Evolutionary conservation across 1,140 invertebrate species (phyloP).

Genomic region (Sarcophaga peregrina): DNA sequence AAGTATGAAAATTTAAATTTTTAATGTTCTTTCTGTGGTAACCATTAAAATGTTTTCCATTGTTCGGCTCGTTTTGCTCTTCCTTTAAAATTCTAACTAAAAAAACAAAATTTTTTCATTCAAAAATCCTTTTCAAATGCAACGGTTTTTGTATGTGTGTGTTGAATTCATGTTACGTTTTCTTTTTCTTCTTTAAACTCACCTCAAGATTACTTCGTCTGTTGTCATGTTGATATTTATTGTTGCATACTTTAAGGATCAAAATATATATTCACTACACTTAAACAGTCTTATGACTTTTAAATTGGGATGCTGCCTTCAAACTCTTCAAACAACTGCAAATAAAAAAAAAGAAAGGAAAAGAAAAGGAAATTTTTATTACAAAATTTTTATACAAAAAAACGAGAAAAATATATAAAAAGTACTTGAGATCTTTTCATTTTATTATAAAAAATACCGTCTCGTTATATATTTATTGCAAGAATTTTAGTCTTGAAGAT

Average conservation of each 20-base stretch:
- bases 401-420: not conserved
- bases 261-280: not conserved
- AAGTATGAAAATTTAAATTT: too few relatives aligned
- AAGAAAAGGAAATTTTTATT: not conserved
- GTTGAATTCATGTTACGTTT: not conserved
- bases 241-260: conserved; percentile 41
- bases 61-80: too few relatives aligned
- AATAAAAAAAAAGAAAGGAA: not conserved
- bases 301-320: not conserved
- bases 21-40: too few relatives aligned
- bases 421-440: too few relatives aligned
- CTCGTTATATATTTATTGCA: too few relatives aligned
- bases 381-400: not conserved
- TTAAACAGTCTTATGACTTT: not conserved
- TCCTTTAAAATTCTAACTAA: too few relatives aligned
- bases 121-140: not conserved
- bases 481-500: too few relatives aligned
- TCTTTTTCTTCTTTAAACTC: not conserved
- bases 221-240: conserved; percentile 39
- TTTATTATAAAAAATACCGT: too few relatives aligned
- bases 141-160: not conserved
- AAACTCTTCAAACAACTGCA: conserved; percentile 3
- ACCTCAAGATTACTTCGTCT: conserved; percentile 40
- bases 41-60: too few relatives aligned
- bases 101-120: not conserved